Evolutionary conservation across 2,888 invertebrate genomes (phyloP), one percentile per base, ranked within the genome.

Genomic region (Dicyrtomina minuta): DNA sequence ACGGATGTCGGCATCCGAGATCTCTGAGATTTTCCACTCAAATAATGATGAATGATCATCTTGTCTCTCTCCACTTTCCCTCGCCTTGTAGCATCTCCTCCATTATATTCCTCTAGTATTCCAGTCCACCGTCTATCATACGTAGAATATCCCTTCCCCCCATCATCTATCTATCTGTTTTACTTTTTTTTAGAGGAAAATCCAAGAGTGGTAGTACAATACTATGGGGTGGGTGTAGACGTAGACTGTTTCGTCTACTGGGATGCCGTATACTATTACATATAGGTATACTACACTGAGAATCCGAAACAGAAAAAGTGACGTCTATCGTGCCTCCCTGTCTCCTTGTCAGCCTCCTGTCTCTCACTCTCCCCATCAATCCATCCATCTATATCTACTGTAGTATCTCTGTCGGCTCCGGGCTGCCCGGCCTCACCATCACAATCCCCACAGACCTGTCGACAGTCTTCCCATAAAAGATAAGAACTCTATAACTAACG

Each of bases 1-100:
- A 75, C 72, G 75, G 73, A 75, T 73, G 72, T 75, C 74, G 68
- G 70, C 64, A 49, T 70, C 72, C 67, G 68, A 70, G 69, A 73
- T 73, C 70, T 68, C 61, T 60, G 67, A 72, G 74, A 75, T 75
- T 75, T 75, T 75, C 74, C 73, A 70, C 74, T 75, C 73, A 73
- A 75, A 70, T 72, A 73, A 75, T 75, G 73, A 75, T 75, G 73
- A 72, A 73, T 73, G 74, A 73, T 74, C 70, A 70, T 70, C 72
- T 68, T 65, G 44, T 55, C 58, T 53, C 56, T 59, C 58, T 66
- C 58, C 66, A 58, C 66, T 66, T 59, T n/a, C 17, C 22, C 26
- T 62, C 22, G n/a, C 22, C 26, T 60, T 33, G 8, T 33, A 33
- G 17, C 60, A 10, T 39, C 60, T 44, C 46, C 3, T 33, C 33